Evolutionary conservation across 2,888 invertebrate genomes (phyloP).

Genomic region (Dimorphilus gyrociliatus): DNA sequence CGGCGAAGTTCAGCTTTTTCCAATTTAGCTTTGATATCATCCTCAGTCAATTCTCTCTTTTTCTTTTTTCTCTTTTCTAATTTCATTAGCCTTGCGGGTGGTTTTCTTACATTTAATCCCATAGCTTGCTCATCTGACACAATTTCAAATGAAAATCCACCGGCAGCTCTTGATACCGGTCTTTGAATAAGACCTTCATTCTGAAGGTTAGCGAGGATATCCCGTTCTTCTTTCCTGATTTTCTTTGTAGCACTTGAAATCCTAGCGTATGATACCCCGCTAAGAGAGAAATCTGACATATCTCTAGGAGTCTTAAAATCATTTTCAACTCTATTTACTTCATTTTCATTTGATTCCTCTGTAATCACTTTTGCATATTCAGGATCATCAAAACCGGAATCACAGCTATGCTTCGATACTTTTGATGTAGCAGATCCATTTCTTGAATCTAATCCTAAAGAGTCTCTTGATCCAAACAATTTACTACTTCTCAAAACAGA

Average conservation of each 20-base stretch:
- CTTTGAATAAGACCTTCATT: conserved; percentile 37
- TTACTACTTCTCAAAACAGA: too few relatives aligned
- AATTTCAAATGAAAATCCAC: conserved; percentile 30
- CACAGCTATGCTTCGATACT: conserved; percentile 19
- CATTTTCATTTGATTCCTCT: conserved; percentile 19
- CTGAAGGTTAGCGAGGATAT: conserved; percentile 28
- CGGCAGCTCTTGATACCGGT: conserved; percentile 23
- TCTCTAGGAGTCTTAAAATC: conserved; percentile 13
- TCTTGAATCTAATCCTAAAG: conserved; percentile 11
- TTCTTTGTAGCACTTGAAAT: conserved; percentile 35
- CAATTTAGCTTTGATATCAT: conserved; percentile 26
- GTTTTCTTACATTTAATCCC: conserved; percentile 8
- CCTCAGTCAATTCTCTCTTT: conserved; percentile 21
- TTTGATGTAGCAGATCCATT: conserved; percentile 26
- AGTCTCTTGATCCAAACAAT: conserved; percentile 1
- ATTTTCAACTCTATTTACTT: conserved; percentile 15
- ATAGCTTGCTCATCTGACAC: conserved; percentile 9
- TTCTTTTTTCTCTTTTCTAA: conserved; percentile 23
- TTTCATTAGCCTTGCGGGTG: conserved; percentile 24
- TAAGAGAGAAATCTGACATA: too few relatives aligned
- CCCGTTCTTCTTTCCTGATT: conserved; percentile 27
- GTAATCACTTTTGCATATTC: conserved; percentile 18
- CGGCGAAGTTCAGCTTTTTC: conserved; percentile 22
- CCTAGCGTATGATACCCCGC: too few relatives aligned
- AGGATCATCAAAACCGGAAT: conserved; percentile 24